Percentiles rank a stretch among this genome's conserved stretches.
These are phyloP conservation scores for Argentina silus DNA, from an alignment of 2,797 vertebrate species.

Conservation along the genomic window DNA sequence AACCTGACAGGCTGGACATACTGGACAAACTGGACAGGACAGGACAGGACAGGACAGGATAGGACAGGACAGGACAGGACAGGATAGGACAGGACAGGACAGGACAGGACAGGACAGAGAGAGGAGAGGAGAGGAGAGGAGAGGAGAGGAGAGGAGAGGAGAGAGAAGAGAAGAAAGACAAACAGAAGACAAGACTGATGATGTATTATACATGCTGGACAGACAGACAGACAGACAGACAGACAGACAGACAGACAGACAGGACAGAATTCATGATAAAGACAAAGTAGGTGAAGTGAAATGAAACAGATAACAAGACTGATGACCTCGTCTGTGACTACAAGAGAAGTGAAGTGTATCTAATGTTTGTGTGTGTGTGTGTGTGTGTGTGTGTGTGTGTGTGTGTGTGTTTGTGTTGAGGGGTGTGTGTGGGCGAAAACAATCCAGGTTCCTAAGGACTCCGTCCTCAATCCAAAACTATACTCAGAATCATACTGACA, in stretches of 20 bases:
- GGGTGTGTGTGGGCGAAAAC: slow-evolving; percentile 7
- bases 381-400: slow-evolving; percentile 2
- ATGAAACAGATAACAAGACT: too few species aligned
- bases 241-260: too few species aligned
- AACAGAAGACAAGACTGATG: too few species aligned
- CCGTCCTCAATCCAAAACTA: too few species aligned
- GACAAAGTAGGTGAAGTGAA: too few species aligned
- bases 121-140: not conserved
- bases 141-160: slow-evolving; percentile 18
- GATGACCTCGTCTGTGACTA: too few species aligned
- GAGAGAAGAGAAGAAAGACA: slow-evolving; percentile 7
- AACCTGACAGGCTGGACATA: slow-evolving; percentile 57
- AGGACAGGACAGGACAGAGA: slow-evolving; percentile 25
- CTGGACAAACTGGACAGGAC: slow-evolving; percentile 57
- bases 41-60: slow-evolving; percentile 23
- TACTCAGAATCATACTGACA: too few species aligned
- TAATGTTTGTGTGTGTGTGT: not conserved
- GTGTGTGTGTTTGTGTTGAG: slow-evolving; percentile 2
- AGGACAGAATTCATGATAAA: not conserved
- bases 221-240: too few species aligned
- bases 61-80: slow-evolving; percentile 39
- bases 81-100: slow-evolving; percentile 42
- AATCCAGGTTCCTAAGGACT: not conserved
- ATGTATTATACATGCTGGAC: too few species aligned
- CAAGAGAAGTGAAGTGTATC: too few species aligned